Percentiles rank a stretch among this genome's conserved stretches.
Conservation (phyloP, 2,797 vertebrate genomes). For the Huso huso region DNA sequence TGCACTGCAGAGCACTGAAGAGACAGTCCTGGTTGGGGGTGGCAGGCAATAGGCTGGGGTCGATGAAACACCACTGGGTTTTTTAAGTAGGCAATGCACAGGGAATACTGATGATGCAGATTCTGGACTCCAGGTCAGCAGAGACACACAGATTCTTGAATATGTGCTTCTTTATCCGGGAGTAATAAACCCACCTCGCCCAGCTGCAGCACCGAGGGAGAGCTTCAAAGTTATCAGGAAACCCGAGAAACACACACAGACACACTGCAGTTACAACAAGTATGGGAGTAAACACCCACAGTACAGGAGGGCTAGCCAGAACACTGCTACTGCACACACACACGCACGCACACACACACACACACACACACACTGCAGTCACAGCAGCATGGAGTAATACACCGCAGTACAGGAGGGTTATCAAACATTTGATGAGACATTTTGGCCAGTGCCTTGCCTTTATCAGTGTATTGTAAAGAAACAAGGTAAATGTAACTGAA, state of each 20-base stretch:
- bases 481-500: too few species aligned
- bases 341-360: too few species aligned
- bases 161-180: constrained; percentile 55
- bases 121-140: constrained; percentile 91
- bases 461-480: too few species aligned
- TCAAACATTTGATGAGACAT: too few species aligned
- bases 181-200: constrained; percentile 87
- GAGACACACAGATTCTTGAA: constrained; percentile 79
- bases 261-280: not conserved
- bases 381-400: too few species aligned
- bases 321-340: not conserved
- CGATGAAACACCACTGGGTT: not conserved
- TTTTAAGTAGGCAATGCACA: too few species aligned
- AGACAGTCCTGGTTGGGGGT: not conserved
- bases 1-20: not conserved
- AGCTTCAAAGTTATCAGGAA: constrained; percentile 94
- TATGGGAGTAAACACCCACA: too few species aligned
- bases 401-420: too few species aligned
- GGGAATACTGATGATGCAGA: constrained; percentile 76
- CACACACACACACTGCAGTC: too few species aligned
- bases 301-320: too few species aligned
- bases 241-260: constrained; percentile 47
- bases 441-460: too few species aligned
- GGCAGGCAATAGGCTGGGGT: not conserved
- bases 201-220: constrained; percentile 87